Conservation (phyloP, 1,140 invertebrate genomes). For the Zaprionus camerounensis region DNA sequence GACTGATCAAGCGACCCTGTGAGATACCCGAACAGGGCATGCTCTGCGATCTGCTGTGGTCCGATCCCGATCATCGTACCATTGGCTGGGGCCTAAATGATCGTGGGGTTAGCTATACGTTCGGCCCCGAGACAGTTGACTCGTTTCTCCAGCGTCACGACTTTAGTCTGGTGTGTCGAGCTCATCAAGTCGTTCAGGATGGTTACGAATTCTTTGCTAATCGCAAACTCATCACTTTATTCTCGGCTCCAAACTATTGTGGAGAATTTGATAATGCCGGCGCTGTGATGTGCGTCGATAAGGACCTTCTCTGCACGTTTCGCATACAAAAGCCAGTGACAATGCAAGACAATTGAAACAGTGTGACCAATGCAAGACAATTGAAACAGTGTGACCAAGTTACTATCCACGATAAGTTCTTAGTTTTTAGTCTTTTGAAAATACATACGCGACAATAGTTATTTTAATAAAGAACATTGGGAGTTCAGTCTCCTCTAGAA, state of each 20-base stretch:
- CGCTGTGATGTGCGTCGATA: constrained; percentile 99
- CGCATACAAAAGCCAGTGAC: constrained; percentile 70
- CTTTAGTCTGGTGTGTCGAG: constrained; percentile 97
- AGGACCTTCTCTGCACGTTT: constrained; percentile 98
- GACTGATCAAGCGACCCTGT: constrained; percentile 94
- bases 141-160: constrained; percentile 97
- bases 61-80: constrained; percentile 95
- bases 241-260: constrained; percentile 94
- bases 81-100: constrained; percentile 97
- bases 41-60: constrained; percentile 98
- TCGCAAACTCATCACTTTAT: constrained; percentile 97
- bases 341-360: not conserved
- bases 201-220: constrained; percentile 99
- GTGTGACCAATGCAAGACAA: not conserved
- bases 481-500: too few species aligned
- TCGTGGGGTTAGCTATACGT: constrained; percentile 97
- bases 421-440: not conserved
- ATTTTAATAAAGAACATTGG: not conserved
- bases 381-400: not conserved
- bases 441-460: not conserved
- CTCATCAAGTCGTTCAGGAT: constrained; percentile 99
- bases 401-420: too few species aligned
- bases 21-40: constrained; percentile 96
- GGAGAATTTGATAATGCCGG: constrained; percentile 99
- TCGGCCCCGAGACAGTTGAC: constrained; percentile 95